These are phyloP conservation scores for Plecotus auritus DNA, from an alignment of 2,113 vertebrate genomes.

Conservation along the genomic window DNA sequence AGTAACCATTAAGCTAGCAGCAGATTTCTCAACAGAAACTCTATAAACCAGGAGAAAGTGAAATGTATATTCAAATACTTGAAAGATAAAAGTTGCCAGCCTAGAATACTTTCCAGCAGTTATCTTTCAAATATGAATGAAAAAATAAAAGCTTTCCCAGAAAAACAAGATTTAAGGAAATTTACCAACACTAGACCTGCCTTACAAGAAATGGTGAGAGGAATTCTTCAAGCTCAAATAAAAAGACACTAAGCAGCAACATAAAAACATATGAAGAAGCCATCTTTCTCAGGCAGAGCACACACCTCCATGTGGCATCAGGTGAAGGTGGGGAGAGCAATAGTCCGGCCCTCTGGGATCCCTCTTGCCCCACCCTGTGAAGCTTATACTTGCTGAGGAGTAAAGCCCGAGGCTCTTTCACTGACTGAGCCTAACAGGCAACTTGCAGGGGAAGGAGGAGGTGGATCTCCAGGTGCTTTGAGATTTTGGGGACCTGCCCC, in stretches of 20 bases:
- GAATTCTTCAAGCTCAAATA: neutral
- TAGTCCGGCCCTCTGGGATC: neutral
- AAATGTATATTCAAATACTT: neutral
- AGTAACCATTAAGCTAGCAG: neutral
- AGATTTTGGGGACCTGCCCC: neutral
- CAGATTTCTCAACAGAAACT: neutral
- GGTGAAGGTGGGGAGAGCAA: neutral
- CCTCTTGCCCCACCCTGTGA: neutral
- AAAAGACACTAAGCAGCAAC: neutral
- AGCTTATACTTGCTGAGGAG: neutral
- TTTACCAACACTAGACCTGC: neutral
- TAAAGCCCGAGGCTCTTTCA: neutral
- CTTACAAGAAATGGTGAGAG: neutral
- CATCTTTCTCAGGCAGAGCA: neutral
- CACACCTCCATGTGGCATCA: neutral
- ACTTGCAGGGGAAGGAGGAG: neutral
- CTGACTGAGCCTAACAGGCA: neutral
- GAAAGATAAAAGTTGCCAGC: neutral
- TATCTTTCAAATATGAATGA: neutral
- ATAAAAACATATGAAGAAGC: neutral
- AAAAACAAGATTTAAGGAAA: neutral
- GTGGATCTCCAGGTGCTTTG: neutral
- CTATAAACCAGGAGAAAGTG: neutral
- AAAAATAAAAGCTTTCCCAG: neutral
- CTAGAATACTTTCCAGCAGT: neutral